phyloP scores from a whole-genome alignment of 2,888 invertebrate species.

The Odontothrips loti region DNA sequence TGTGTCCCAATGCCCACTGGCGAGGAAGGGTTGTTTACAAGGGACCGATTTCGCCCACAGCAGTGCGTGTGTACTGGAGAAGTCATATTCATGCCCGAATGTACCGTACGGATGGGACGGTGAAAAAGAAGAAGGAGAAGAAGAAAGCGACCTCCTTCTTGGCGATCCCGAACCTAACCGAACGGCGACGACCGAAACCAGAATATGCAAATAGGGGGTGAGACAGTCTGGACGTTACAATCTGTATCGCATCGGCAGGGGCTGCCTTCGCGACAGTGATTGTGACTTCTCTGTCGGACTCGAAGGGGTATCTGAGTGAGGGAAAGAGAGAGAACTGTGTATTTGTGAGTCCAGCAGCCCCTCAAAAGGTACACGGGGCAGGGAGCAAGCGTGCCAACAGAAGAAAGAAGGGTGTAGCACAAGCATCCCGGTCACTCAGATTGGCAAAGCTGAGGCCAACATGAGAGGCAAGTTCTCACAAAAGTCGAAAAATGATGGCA shows the following conservation, averaged over 20 bases:
- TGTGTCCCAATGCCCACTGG: not conserved
- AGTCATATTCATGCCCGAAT: too few species aligned
- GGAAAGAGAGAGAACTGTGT: not conserved
- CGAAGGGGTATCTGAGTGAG: not conserved
- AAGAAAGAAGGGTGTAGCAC: not conserved
- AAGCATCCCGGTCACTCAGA: too few species aligned
- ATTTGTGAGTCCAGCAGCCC: too few species aligned
- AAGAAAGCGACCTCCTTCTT: not conserved
- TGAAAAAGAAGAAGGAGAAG: not conserved
- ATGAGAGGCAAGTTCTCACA: too few species aligned
- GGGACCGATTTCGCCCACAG: not conserved
- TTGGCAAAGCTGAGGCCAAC: too few species aligned
- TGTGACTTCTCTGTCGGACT: not conserved
- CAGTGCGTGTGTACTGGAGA: not conserved
- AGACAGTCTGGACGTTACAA: slow-evolving; percentile 4
- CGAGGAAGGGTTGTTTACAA: not conserved
- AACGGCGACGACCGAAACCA: not conserved
- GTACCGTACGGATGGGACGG: too few species aligned
- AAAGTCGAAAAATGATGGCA: too few species aligned
- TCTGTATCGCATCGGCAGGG: slow-evolving; percentile 19
- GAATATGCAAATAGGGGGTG: slow-evolving; percentile 15
- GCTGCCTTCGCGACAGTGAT: not conserved
- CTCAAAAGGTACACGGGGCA: not conserved
- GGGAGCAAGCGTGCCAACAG: slow-evolving; percentile 6
- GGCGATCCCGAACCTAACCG: not conserved